A percentile compares a stretch with the other conserved stretches of the same genome.
Conservation (phyloP, 2,113 vertebrate species). For the western clawed frog (Xenopus tropicalis) region DNA sequence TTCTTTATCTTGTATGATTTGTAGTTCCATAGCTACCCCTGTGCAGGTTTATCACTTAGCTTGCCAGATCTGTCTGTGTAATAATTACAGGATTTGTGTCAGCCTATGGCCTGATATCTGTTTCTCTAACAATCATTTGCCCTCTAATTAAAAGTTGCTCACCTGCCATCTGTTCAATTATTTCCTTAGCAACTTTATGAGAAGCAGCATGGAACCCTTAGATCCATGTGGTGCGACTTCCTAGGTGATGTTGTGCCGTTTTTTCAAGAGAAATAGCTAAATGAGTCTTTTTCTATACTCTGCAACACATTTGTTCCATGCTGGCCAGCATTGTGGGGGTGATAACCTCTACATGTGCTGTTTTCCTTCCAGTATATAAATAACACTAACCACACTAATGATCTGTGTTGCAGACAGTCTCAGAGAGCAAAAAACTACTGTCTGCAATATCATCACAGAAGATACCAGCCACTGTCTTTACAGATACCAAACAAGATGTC, state of each 20-base stretch:
- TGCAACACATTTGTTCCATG: background rate
- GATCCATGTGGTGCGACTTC: background rate
- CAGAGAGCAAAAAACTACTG: slow-evolving; percentile 24
- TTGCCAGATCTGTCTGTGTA: too few species aligned
- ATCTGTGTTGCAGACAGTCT: slow-evolving; percentile 44
- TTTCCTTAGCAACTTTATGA: background rate
- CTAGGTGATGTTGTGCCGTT: background rate
- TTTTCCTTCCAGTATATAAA: slow-evolving; percentile 10
- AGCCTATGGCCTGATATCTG: too few species aligned
- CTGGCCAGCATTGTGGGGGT: background rate
- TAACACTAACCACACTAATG: background rate
- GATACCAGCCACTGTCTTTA: slow-evolving; percentile 9
- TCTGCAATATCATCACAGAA: slow-evolving; percentile 8
- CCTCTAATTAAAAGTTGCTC: background rate
- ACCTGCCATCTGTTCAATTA: background rate
- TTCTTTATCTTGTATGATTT: too few species aligned
- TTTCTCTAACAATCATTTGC: background rate
- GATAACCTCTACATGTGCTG: background rate
- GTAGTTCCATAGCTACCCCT: too few species aligned
- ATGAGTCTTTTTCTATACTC: background rate
- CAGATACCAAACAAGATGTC: background rate
- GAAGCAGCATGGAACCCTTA: background rate
- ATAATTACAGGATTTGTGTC: too few species aligned
- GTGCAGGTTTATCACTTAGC: too few species aligned
- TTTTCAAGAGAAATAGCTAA: background rate